phyloP scores from a whole-genome alignment of 2,113 vertebrate species.

The Psophia crepitans region DNA sequence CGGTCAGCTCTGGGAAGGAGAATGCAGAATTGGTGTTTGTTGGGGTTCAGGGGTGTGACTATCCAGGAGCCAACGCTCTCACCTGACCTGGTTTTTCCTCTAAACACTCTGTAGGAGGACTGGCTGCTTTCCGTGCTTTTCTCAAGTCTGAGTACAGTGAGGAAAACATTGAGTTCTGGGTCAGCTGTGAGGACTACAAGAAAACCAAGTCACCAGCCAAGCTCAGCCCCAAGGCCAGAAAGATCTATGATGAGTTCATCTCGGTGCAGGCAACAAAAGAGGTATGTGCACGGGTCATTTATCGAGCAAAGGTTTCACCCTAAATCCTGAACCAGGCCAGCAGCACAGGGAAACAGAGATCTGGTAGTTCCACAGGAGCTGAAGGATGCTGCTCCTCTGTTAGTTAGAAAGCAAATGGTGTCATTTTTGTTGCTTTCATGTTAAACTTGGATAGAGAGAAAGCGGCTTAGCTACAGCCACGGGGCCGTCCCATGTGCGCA shows the following conservation, averaged over 20 bases:
- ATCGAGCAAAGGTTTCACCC: not conserved
- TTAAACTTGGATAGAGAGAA: not conserved
- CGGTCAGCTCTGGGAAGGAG: not conserved
- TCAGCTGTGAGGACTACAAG: conserved; percentile 88
- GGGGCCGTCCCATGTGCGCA: not conserved
- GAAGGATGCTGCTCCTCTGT: not conserved
- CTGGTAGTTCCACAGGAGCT: not conserved
- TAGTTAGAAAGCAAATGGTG: not conserved
- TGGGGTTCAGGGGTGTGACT: not conserved
- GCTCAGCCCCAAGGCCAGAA: conserved; percentile 78
- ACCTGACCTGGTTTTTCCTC: not conserved
- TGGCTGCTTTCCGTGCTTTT: conserved; percentile 82
- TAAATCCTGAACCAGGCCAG: not conserved
- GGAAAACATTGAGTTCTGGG: conserved; percentile 93
- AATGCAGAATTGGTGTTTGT: not conserved
- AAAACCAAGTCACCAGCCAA: conserved; percentile 74
- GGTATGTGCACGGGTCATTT: conserved; percentile 65
- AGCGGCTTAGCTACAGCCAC: not conserved
- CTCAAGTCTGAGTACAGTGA: conserved; percentile 90
- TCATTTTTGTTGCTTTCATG: not conserved
- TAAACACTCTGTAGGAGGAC: conserved; percentile 74
- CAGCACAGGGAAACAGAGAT: not conserved
- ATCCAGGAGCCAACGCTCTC: not conserved
- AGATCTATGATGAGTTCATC: conserved; percentile 87
- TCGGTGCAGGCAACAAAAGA: conserved; percentile 85